These are phyloP conservation scores for Argyrosomus japonicus DNA, from an alignment of 2,113 vertebrate genomes.

Conservation along the genomic window DNA sequence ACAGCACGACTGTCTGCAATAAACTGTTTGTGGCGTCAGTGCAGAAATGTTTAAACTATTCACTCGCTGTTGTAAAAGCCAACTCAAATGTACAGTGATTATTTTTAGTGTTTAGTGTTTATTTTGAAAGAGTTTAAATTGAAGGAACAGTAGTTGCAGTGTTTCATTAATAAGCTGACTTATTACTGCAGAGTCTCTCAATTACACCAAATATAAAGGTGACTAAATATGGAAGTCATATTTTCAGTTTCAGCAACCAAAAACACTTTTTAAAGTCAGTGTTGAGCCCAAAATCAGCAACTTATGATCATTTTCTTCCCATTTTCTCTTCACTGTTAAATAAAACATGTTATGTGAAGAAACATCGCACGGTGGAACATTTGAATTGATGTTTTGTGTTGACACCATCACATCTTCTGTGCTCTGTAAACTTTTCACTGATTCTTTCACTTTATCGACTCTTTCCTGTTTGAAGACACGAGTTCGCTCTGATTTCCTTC, in stretches of 20 bases:
- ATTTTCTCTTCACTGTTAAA: neutral
- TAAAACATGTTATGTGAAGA: neutral
- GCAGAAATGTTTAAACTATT: neutral
- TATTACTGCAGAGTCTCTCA: too few species aligned
- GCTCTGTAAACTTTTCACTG: neutral
- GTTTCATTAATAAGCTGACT: too few species aligned
- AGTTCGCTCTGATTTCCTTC: constrained; percentile 22
- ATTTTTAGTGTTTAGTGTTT: neutral
- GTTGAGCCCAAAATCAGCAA: neutral
- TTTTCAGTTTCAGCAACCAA: too few species aligned
- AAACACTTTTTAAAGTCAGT: too few species aligned
- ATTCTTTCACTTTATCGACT: constrained; percentile 2
- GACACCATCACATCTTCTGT: neutral
- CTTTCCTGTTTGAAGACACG: constrained; percentile 6
- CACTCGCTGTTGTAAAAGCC: neutral
- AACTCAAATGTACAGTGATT: neutral
- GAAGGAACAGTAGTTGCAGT: too few species aligned
- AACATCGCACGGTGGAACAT: too few species aligned
- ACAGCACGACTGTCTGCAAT: neutral
- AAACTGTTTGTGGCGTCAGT: neutral
- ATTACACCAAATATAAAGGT: too few species aligned
- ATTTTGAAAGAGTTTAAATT: neutral
- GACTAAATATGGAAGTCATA: too few species aligned
- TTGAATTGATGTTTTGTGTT: neutral
- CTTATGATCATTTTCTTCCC: neutral